Conservation (phyloP, 1,140 invertebrate species). For the Zaprionus africanus region DNA sequence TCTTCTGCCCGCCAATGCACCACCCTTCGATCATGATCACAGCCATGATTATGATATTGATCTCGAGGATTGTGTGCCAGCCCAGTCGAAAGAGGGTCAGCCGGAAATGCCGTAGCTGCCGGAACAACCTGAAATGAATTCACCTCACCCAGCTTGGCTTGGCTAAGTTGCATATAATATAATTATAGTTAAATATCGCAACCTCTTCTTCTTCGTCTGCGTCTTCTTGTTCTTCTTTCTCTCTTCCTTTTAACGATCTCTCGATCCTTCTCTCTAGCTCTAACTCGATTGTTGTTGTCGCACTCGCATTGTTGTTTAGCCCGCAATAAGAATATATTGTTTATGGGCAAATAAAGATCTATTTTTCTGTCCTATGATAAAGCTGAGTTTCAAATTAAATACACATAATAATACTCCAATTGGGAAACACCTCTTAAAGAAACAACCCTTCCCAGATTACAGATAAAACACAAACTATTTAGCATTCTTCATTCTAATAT, state of each 20-base stretch:
- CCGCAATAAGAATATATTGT: constrained; percentile 24
- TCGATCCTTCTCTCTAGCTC: constrained; percentile 23
- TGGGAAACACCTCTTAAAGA: too few species aligned
- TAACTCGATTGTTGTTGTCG: constrained; percentile 55
- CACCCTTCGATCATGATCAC: constrained; percentile 29
- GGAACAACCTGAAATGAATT: background rate
- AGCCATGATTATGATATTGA: background rate
- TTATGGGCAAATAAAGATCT: constrained; percentile 47
- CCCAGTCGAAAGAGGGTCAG: background rate
- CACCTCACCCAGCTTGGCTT: background rate
- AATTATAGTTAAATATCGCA: background rate
- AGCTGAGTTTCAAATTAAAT: background rate
- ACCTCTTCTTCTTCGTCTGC: background rate
- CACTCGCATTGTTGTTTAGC: constrained; percentile 53
- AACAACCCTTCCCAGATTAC: too few species aligned
- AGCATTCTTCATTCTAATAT: too few species aligned
- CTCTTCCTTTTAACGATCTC: background rate
- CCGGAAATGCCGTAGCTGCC: constrained; percentile 2
- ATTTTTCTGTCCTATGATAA: constrained; percentile 57
- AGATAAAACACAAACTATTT: too few species aligned
- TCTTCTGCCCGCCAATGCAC: constrained; percentile 59
- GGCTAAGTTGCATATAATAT: constrained; percentile 1
- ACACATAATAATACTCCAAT: too few species aligned
- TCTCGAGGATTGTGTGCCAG: constrained; percentile 11
- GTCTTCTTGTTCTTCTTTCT: background rate